Percentiles rank a stretch among this genome's conserved stretches.
Conservation (phyloP, 2,113 vertebrate genomes). For the Arenaria interpres region DNA sequence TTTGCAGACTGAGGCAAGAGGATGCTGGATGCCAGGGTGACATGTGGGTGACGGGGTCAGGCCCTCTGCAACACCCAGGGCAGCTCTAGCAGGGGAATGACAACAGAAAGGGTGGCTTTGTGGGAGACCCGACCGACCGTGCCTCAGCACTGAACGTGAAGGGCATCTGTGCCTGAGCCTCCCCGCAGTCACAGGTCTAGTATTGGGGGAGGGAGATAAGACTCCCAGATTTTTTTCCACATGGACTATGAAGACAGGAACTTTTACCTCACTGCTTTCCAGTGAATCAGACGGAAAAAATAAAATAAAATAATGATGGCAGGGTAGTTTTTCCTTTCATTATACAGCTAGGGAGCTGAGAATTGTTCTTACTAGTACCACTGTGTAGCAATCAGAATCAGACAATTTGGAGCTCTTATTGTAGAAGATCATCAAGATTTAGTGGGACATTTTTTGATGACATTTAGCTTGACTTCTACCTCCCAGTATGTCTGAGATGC, state of each 20-base stretch:
- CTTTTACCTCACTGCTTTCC: not conserved
- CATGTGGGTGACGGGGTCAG: not conserved
- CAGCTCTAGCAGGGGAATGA: not conserved
- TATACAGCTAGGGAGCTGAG: not conserved
- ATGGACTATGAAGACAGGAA: rapidly evolving
- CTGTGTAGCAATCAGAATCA: not conserved
- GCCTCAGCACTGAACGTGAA: rapidly evolving
- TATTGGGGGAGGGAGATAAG: not conserved
- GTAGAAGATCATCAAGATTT: not conserved
- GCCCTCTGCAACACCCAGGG: not conserved
- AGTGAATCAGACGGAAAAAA: not conserved
- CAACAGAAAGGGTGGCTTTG: rapidly evolving
- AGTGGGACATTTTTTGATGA: not conserved
- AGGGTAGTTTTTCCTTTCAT: not conserved
- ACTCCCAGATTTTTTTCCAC: not conserved
- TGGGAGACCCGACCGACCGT: rapidly evolving
- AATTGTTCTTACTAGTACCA: not conserved
- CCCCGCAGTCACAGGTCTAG: rapidly evolving
- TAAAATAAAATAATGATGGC: not conserved
- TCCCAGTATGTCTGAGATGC: not conserved
- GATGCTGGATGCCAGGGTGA: not conserved
- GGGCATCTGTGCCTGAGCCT: rapidly evolving
- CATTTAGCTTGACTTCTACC: not conserved
- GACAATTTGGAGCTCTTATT: not conserved
- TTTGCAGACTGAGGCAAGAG: not conserved